Conservation (phyloP, 2,797 vertebrate species). For the Potorous gilbertii region DNA sequence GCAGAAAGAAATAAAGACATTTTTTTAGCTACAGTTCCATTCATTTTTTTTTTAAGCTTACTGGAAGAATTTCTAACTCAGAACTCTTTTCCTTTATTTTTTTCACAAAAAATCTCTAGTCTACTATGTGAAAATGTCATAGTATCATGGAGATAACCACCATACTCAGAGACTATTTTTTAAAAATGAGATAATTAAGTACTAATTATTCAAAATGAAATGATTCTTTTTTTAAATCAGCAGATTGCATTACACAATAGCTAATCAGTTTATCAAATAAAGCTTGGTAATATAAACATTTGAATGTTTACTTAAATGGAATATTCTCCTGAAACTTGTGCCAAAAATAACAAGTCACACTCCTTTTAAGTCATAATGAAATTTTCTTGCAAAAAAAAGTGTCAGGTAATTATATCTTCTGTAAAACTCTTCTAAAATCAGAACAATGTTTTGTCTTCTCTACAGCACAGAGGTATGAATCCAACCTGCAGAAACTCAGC, state of each 20-base stretch:
- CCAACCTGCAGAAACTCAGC: background rate
- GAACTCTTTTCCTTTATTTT: background rate
- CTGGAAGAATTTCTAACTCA: background rate
- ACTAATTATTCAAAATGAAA: background rate
- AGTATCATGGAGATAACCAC: background rate
- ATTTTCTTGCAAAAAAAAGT: background rate
- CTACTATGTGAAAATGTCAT: background rate
- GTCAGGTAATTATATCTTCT: background rate
- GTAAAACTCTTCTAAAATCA: background rate
- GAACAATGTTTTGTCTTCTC: background rate
- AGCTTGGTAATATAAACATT: background rate
- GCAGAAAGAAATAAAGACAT: background rate
- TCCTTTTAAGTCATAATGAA: background rate
- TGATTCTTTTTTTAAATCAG: background rate
- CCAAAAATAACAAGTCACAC: background rate
- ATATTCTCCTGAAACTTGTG: background rate
- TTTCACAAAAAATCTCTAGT: background rate
- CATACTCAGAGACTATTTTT: background rate
- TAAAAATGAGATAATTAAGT: background rate
- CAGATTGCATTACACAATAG: background rate
- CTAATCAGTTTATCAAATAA: background rate
- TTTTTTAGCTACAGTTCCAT: background rate
- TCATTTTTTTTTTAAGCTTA: background rate
- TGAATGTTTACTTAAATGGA: background rate
- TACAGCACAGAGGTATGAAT: background rate